Conservation (phyloP, 1,140 invertebrate genomes). For the Drosophila biarmipes region DNA sequence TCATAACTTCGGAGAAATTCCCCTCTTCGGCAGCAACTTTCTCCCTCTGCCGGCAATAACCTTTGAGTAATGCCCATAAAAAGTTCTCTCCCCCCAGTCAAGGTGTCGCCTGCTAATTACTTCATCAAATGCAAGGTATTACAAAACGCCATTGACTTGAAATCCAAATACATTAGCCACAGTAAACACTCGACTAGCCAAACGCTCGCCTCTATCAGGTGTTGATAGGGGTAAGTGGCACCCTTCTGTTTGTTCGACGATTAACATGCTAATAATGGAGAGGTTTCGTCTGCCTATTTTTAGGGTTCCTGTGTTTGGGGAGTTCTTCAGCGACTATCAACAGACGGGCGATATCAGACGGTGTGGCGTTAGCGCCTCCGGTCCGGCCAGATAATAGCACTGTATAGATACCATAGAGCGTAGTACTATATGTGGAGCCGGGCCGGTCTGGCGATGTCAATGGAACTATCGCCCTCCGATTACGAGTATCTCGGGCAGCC, state of each 20-base stretch:
- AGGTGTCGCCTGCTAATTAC: slow-evolving; percentile 25
- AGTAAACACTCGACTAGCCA: slow-evolving; percentile 39
- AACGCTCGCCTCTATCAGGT: slow-evolving; percentile 19
- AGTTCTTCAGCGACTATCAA: slow-evolving; percentile 35
- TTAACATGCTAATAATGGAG: slow-evolving; percentile 42
- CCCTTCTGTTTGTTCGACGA: slow-evolving; percentile 48
- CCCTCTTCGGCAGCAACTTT: not conserved
- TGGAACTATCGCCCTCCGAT: slow-evolving; percentile 46
- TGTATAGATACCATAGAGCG: slow-evolving; percentile 3
- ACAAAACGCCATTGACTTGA: slow-evolving; percentile 22
- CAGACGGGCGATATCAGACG: slow-evolving; percentile 47
- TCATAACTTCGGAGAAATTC: too few relatives aligned
- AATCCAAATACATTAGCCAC: slow-evolving; percentile 47
- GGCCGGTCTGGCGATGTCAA: slow-evolving; percentile 52
- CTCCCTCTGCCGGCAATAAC: not conserved
- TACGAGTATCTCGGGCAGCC: slow-evolving; percentile 55
- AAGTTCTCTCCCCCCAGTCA: slow-evolving; percentile 9
- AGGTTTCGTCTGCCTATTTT: slow-evolving; percentile 41
- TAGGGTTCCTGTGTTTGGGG: slow-evolving; percentile 51
- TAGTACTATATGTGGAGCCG: slow-evolving; percentile 7
- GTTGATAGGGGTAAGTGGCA: slow-evolving; percentile 39
- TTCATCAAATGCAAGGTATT: slow-evolving; percentile 19
- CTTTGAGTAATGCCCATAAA: not conserved
- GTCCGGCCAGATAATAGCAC: slow-evolving; percentile 24
- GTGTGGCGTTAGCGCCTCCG: slow-evolving; percentile 17